Evolutionary conservation across 2,888 invertebrate genomes (phyloP).

Genomic region (Aquatica leii): DNA sequence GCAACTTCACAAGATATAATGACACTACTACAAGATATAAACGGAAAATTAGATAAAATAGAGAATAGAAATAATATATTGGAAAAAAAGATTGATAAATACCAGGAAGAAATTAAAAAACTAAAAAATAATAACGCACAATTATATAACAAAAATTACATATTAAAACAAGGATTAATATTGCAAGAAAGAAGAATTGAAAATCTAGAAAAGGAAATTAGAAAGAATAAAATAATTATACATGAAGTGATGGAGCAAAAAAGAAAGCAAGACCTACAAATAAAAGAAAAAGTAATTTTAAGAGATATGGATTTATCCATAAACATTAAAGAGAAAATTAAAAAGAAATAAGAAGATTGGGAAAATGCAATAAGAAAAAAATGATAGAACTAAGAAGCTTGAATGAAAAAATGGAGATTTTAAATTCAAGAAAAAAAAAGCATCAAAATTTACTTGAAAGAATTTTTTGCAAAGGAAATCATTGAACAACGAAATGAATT

Average conservation of each 20-base stretch:
- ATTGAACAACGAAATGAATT: slow-evolving; percentile 13
- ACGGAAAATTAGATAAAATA: slow-evolving; percentile 12
- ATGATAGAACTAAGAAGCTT: slow-evolving; percentile 6
- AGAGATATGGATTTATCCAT: slow-evolving; percentile 6
- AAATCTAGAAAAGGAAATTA: slow-evolving; percentile 4
- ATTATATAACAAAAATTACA: slow-evolving; percentile 8
- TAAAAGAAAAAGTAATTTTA: slow-evolving; percentile 15
- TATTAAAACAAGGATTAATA: not conserved
- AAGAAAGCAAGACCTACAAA: slow-evolving; percentile 2
- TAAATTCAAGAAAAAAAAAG: slow-evolving; percentile 12
- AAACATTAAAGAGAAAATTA: slow-evolving; percentile 10
- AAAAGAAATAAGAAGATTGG: slow-evolving; percentile 12
- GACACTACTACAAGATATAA: slow-evolving; percentile 13
- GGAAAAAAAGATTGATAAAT: slow-evolving; percentile 15
- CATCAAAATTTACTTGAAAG: slow-evolving; percentile 14
- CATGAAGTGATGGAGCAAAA: slow-evolving; percentile 9
- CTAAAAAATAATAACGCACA: slow-evolving; percentile 9
- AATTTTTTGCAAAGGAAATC: slow-evolving; percentile 15
- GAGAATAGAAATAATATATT: slow-evolving; percentile 1
- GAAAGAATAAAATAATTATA: slow-evolving; percentile 11
- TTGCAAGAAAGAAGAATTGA: slow-evolving; percentile 13
- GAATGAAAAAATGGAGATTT: slow-evolving; percentile 14
- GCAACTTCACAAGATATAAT: slow-evolving; percentile 8
- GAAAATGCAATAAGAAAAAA: not conserved
- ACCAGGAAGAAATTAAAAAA: slow-evolving; percentile 8